Evolutionary conservation across 2,888 invertebrate genomes (phyloP), one percentile per base, ranked within the genome.

Genomic region (Metallyticus violacea): DNA sequence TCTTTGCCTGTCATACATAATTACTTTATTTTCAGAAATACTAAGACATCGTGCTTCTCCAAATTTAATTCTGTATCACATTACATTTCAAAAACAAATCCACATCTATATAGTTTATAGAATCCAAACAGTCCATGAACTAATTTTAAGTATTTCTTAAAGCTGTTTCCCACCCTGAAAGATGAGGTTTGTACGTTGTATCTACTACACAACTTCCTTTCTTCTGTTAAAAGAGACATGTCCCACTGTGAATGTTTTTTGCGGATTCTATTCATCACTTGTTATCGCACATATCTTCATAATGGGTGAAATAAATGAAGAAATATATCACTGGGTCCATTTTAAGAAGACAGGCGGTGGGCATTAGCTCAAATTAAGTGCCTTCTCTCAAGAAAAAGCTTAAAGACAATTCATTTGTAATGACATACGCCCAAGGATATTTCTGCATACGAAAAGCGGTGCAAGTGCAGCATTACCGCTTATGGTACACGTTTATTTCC

Each of bases 281-380:
- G 40, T 62, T 62, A 22, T 62, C 40, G 40, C 15, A 22, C 40
- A 62, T 62, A 62, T 62, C 40, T 62, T 62, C 15, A 62, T 62
- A 62, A 62, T 62, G 40, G 9, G 40, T 62, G 40, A 62, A 62
- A 15, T 22, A 62, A 62, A 62, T 62, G 40, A 62, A 62, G 40
- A 62, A 62, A 62, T 62, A 62, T 62, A 62, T 62, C 40, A 62
- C 15, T 22, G 4, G 40, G 40, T 15, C 40, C 40, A 62, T 62
- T 62, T 62, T 62, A 3, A 62, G 15, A 28, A 77, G 83, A 83
- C 77, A 77, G 83, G n/a, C 77, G 25, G 77, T 77, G 9, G 77
- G 83, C 77, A 83, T 83, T 77, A 83, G 28, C 77, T 2, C 25
- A 83, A 83, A 83, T 83, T 77, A 83, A 77, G 83, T 77, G 83